Evolutionary conservation across 1,140 invertebrate species (phyloP), one percentile per base, ranked within the genome.

Genomic region (Dendrolimus kikuchii): DNA sequence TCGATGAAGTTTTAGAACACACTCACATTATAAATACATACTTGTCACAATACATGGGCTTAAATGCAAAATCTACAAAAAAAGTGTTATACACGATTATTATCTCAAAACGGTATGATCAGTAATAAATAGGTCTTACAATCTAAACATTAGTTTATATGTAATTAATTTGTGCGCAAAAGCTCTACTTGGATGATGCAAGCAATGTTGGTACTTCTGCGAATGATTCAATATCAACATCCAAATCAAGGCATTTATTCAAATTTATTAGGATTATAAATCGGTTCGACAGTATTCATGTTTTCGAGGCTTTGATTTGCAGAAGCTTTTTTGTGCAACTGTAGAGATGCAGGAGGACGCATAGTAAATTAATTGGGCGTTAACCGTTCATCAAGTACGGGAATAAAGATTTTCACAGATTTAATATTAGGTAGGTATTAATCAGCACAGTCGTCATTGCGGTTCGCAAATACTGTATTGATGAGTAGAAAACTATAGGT

Each of bases 31-130:
- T 77, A 70, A 68, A 73, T 80, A 84, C 70, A 69, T 68, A 50
- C 10, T 41, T 39, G 66, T 78, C 82, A 86, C 75, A 79, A 82
- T 83, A 86, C 77, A 81, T 81, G 77, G 71, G 69, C 74, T 81
- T 82, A 85, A 76, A 85, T 80, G 78, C 72, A 79, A 85, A 81
- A 77, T 70, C 81, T 86, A 86, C 81, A 73, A 81, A 81, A 23
- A 79, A 72, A 62, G 62, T 70, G 74, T 77, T 77, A 81, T 81
- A 84, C 62, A 82, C 74, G 80, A 82, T 81, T 81, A 82, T 76
- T 76, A 74, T 76, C 66, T 70, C 68, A 76, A 81, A 73, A 82
- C 71, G 59, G 68, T 81, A 77, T 71, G 71, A 74, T 76, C 70
- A 75, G 68, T 78, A 79, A 74, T 70, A 76, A 70, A 64, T 79